Evolutionary conservation across 2,888 invertebrate species (phyloP).

Genomic region (Drosophila pseudotakahashii): DNA sequence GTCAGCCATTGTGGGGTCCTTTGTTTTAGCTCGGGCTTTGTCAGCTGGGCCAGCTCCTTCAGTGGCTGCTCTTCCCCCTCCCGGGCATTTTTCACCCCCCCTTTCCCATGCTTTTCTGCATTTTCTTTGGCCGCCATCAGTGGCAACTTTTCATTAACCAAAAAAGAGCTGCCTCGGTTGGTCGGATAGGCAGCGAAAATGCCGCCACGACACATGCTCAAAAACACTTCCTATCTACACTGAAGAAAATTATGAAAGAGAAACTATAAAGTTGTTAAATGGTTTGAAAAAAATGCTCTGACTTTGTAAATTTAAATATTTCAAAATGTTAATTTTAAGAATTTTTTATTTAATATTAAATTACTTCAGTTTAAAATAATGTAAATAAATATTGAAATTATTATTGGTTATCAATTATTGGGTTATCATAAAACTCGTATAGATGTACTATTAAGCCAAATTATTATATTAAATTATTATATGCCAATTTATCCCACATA

Average conservation of each 20-base stretch:
- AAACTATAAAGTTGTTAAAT: background rate
- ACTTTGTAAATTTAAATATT: no score
- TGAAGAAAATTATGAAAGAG: background rate
- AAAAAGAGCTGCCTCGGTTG: conserved; percentile 20
- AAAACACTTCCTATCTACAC: conserved; percentile 1
- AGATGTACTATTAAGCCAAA: no score
- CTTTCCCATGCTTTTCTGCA: conserved; percentile 12
- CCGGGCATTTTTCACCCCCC: background rate
- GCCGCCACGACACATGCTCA: conserved; percentile 1
- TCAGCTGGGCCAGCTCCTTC: conserved; percentile 32
- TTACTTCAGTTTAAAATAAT: no score
- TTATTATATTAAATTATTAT: no score
- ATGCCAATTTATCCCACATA: no score
- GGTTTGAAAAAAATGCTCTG: background rate
- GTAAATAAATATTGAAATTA: no score
- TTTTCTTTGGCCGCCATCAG: conserved; percentile 25
- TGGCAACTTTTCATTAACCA: conserved; percentile 47
- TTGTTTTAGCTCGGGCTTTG: conserved; percentile 60
- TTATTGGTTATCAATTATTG: no score
- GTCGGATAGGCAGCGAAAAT: conserved; percentile 4
- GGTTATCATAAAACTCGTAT: no score
- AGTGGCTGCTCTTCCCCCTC: background rate
- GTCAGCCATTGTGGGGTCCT: conserved; percentile 52
- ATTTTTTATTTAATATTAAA: no score
- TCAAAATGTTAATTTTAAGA: no score